Percentiles rank a stretch among this genome's conserved stretches.
These are phyloP conservation scores for Hypocryptadius cinnamomeus DNA, from an alignment of 2,113 vertebrate species.

Conservation along the genomic window DNA sequence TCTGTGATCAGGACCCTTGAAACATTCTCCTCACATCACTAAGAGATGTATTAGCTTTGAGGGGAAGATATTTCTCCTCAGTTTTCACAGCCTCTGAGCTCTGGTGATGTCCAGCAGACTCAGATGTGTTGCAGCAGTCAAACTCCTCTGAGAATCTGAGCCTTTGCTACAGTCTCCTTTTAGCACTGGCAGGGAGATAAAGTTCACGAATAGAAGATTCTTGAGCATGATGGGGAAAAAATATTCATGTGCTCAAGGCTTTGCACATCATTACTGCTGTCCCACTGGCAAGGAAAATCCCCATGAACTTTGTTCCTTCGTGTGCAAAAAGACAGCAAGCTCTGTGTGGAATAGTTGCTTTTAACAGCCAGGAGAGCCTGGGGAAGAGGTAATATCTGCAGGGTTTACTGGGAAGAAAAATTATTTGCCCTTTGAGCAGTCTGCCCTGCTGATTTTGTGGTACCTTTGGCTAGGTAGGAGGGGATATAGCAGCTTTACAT, in stretches of 20 bases:
- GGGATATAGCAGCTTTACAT: background rate
- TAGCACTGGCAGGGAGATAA: background rate
- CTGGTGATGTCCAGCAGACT: background rate
- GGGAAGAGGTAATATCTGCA: background rate
- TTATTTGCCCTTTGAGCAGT: background rate
- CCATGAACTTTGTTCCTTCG: background rate
- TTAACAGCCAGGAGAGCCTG: background rate
- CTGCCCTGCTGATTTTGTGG: background rate
- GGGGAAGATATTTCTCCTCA: background rate
- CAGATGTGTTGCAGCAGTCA: background rate
- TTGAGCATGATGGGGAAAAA: background rate
- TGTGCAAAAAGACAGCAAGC: background rate
- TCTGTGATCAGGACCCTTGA: background rate
- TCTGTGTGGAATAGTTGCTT: background rate
- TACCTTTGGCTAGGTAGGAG: background rate
- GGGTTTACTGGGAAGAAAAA: background rate
- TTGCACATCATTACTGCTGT: background rate
- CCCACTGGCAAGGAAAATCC: background rate
- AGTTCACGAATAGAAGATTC: background rate
- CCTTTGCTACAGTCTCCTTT: background rate
- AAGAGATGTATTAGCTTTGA: background rate
- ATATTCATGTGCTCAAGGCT: background rate
- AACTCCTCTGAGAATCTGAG: background rate
- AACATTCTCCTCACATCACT: background rate
- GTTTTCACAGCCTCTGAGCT: background rate